phyloP scores from a whole-genome alignment of 2,113 vertebrate species.

The Poeciliopsis turrubarensis region DNA sequence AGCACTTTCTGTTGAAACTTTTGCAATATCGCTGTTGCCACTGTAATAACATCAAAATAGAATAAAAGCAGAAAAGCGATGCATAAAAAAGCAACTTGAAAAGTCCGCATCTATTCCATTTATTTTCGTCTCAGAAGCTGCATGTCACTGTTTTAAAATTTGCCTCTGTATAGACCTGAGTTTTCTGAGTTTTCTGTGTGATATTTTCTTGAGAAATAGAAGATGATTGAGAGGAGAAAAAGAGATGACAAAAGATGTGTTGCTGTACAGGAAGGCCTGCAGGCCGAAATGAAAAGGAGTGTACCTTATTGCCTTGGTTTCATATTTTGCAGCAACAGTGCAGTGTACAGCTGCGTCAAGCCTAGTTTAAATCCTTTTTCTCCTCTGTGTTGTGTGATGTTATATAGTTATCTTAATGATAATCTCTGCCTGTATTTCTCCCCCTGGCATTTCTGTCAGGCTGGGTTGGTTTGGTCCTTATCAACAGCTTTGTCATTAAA shows the following conservation, averaged over 20 bases:
- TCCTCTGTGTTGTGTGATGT: conserved; percentile 73
- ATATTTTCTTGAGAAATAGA: conserved; percentile 31
- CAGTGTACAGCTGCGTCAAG: conserved; percentile 63
- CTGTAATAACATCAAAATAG: conserved; percentile 39
- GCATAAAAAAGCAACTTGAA: conserved; percentile 33
- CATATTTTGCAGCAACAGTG: conserved; percentile 64
- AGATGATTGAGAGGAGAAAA: not conserved
- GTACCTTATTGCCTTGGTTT: conserved; percentile 50
- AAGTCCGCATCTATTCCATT: conserved; percentile 39
- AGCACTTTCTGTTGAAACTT: conserved; percentile 48
- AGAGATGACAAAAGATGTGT: conserved; percentile 24
- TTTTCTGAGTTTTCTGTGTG: conserved; percentile 7
- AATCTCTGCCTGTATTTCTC: conserved; percentile 77
- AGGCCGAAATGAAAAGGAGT: conserved; percentile 27
- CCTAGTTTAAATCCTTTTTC: conserved; percentile 76
- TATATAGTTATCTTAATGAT: conserved; percentile 80
- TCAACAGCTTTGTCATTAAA: conserved; percentile 78
- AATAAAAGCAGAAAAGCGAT: conserved; percentile 33
- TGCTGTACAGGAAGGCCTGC: conserved; percentile 26
- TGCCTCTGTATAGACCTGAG: conserved; percentile 12
- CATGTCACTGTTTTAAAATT: conserved; percentile 17
- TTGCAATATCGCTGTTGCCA: conserved; percentile 34
- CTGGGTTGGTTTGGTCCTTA: conserved; percentile 71
- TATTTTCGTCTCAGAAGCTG: conserved; percentile 38
- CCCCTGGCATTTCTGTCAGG: conserved; percentile 71